phyloP scores from a whole-genome alignment of 1,140 invertebrate species.

The Trichonephila clavata region DNA sequence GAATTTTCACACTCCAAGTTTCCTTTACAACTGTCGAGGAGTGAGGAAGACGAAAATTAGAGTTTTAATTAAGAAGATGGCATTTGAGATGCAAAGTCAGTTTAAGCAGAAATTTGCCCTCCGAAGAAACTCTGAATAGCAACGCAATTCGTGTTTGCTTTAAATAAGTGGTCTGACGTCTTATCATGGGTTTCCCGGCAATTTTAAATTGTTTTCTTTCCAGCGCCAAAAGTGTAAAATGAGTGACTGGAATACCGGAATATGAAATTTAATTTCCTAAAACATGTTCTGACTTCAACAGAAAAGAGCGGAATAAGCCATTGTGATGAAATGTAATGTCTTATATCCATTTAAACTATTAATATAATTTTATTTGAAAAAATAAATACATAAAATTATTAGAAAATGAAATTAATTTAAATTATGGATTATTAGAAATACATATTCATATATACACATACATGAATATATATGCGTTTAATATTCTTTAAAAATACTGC shows the following conservation, averaged over 20 bases:
- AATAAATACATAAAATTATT: too few relatives aligned
- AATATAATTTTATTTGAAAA: too few relatives aligned
- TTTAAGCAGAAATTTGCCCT: background rate
- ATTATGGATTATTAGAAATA: too few relatives aligned
- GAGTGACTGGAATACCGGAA: background rate
- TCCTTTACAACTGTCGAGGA: background rate
- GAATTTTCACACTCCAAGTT: background rate
- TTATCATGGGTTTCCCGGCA: background rate
- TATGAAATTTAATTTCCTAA: background rate
- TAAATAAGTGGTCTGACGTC: background rate
- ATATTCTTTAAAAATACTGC: too few relatives aligned
- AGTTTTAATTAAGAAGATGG: conserved; percentile 33
- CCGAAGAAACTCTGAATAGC: background rate
- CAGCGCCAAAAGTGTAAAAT: background rate
- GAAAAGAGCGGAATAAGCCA: too few relatives aligned
- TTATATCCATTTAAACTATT: too few relatives aligned
- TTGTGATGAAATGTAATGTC: too few relatives aligned
- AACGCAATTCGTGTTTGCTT: background rate
- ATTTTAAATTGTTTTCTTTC: background rate
- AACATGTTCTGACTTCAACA: too few relatives aligned
- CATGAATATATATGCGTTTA: too few relatives aligned
- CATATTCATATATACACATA: too few relatives aligned
- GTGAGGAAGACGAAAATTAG: background rate
- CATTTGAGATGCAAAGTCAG: background rate
- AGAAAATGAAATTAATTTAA: too few relatives aligned